A percentile compares a stretch with the other conserved stretches of the same genome.
Conservation (phyloP, 2,888 invertebrate genomes). For the Dasypogon diadema region DNA sequence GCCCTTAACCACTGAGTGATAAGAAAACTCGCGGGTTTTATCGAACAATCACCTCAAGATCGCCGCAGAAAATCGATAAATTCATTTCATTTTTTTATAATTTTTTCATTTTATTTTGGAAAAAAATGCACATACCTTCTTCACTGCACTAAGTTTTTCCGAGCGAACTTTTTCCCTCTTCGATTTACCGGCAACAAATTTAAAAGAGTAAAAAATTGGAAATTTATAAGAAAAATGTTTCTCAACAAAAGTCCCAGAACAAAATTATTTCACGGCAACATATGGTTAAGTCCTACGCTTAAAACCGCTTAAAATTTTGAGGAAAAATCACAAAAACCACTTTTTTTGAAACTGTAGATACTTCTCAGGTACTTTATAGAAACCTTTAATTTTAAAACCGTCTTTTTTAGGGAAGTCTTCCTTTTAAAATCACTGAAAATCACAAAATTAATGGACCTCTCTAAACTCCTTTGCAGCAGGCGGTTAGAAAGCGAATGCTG, state of each 20-base stretch:
- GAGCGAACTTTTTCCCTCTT: neutral
- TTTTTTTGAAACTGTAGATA: neutral
- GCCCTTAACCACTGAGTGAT: slow-evolving; percentile 22
- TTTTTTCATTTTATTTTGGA: neutral
- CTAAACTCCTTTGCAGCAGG: neutral
- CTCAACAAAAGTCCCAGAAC: slow-evolving; percentile 30
- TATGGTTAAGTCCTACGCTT: slow-evolving; percentile 26
- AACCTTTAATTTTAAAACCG: neutral
- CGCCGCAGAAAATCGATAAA: slow-evolving; percentile 30
- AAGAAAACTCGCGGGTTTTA: slow-evolving; percentile 2
- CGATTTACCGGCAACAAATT: slow-evolving; percentile 1
- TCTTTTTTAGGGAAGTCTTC: neutral
- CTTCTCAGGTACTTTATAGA: neutral
- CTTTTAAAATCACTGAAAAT: neutral
- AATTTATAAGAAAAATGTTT: slow-evolving; percentile 5
- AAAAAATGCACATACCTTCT: slow-evolving; percentile 19
- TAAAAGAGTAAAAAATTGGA: neutral
- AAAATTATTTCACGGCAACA: slow-evolving; percentile 31
- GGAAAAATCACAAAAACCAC: neutral
- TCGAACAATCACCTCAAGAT: slow-evolving; percentile 18
- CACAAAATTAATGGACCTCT: neutral
- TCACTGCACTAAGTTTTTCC: slow-evolving; percentile 8
- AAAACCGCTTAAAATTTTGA: neutral
- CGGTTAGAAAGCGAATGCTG: slow-evolving; percentile 17
- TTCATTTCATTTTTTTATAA: slow-evolving; percentile 3